Percentiles rank a stretch among this genome's conserved stretches.
These are phyloP conservation scores for Eristalis tenax DNA, from an alignment of 2,888 invertebrate species.

Conservation along the genomic window DNA sequence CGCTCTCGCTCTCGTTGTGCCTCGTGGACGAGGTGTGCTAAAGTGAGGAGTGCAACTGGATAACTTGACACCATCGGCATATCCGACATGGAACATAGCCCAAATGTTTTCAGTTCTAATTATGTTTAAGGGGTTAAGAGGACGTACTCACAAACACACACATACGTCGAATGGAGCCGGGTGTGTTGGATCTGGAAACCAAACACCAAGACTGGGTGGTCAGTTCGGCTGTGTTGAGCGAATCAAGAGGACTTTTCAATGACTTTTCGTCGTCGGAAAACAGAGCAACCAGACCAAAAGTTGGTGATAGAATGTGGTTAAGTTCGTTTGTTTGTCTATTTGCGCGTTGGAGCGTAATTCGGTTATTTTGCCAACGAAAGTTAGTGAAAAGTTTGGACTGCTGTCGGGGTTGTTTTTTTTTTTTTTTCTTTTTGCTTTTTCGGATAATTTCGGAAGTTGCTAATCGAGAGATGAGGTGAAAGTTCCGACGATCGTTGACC, in stretches of 20 bases:
- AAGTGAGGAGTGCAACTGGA: constrained; percentile 29
- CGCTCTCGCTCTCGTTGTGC: background rate
- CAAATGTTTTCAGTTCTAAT: constrained; percentile 70
- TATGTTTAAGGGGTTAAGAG: constrained; percentile 69
- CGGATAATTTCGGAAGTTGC: constrained; percentile 36
- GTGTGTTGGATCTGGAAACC: background rate
- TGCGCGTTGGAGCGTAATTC: constrained; percentile 52
- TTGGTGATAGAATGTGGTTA: constrained; percentile 62
- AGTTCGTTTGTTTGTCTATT: constrained; percentile 57
- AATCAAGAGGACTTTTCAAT: constrained; percentile 62
- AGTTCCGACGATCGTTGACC: constrained; percentile 16
- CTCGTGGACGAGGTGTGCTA: background rate
- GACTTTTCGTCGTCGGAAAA: constrained; percentile 46
- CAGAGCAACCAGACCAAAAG: constrained; percentile 20
- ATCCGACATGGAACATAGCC: constrained; percentile 70
- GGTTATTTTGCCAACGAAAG: constrained; percentile 58
- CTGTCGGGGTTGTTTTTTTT: constrained; percentile 7
- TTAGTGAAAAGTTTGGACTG: constrained; percentile 51
- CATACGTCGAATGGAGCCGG: background rate
- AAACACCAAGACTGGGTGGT: constrained; percentile 35
- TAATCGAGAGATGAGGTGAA: constrained; percentile 32
- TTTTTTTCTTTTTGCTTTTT: background rate
- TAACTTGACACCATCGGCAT: constrained; percentile 69
- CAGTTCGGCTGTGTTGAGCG: constrained; percentile 49
- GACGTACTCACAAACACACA: constrained; percentile 27